These are phyloP conservation scores for Falco concolor DNA, from an alignment of 2,797 vertebrate species.

Conservation along the genomic window DNA sequence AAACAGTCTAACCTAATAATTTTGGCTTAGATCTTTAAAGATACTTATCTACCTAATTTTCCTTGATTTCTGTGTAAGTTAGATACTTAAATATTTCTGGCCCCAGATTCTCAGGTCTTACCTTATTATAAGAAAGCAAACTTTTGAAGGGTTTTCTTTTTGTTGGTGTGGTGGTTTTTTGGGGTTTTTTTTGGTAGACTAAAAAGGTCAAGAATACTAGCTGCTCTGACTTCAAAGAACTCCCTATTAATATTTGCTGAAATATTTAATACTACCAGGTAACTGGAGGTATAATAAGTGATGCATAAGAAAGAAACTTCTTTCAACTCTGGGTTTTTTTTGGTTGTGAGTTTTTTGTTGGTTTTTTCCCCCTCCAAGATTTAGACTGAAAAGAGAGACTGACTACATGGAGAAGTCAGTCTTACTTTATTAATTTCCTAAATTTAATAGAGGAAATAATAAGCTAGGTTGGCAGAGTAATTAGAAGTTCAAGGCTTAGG, in stretches of 20 bases:
- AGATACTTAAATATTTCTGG: conserved; percentile 4
- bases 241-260: conserved; percentile 1
- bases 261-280: conserved; percentile 28
- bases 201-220: not conserved
- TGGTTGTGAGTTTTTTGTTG: too few relatives aligned
- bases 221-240: not conserved
- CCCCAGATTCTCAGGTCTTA: not conserved
- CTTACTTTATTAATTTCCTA: not conserved
- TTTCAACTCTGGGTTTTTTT: not conserved
- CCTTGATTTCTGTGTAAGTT: not conserved
- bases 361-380: not conserved
- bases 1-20: not conserved
- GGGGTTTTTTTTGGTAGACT: not conserved
- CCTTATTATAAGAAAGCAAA: not conserved
- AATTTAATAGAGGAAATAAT: not conserved
- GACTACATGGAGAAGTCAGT: not conserved
- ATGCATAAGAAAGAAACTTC: not conserved
- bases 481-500: not conserved
- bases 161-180: too few relatives aligned
- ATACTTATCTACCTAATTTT: not conserved
- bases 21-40: not conserved
- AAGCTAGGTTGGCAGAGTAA: conserved; percentile 15
- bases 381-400: not conserved
- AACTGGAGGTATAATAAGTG: not conserved
- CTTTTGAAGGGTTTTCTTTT: not conserved